These are phyloP conservation scores for Hyperoodon ampullatus DNA, from an alignment of 2,113 vertebrate species.

Conservation along the genomic window DNA sequence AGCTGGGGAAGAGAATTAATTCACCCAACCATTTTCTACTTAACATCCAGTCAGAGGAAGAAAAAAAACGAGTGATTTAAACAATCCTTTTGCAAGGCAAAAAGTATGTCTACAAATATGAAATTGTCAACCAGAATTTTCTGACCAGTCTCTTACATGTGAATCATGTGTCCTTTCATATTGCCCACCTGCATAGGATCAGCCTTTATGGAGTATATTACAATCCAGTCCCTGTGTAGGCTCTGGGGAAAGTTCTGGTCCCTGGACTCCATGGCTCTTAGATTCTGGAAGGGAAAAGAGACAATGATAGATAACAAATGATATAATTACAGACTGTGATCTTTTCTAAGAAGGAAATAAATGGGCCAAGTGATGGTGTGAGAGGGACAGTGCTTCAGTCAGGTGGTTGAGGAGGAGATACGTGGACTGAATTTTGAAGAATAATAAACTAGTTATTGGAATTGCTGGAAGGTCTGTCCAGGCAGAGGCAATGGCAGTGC, in stretches of 20 bases:
- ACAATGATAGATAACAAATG: no score
- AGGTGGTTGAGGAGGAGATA: neutral
- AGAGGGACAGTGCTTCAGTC: no score
- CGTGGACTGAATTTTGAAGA: neutral
- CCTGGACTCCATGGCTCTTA: neutral
- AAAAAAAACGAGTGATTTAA: neutral
- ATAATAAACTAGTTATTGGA: neutral
- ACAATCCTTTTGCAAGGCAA: neutral
- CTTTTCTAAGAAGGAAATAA: neutral
- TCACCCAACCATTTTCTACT: neutral
- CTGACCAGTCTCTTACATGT: neutral
- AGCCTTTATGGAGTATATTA: neutral
- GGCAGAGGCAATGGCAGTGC: neutral
- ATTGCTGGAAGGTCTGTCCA: neutral
- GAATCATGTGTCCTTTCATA: neutral
- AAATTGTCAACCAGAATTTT: neutral
- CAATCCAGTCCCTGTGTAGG: neutral
- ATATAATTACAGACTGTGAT: neutral
- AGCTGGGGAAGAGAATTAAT: neutral
- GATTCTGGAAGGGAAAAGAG: neutral
- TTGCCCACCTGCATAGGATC: neutral
- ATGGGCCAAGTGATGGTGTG: neutral
- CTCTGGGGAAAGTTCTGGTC: neutral
- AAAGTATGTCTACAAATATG: neutral
- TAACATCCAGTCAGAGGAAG: neutral